These are phyloP conservation scores for Cygnus atratus DNA, from an alignment of 2,113 vertebrate genomes.

Conservation along the genomic window DNA sequence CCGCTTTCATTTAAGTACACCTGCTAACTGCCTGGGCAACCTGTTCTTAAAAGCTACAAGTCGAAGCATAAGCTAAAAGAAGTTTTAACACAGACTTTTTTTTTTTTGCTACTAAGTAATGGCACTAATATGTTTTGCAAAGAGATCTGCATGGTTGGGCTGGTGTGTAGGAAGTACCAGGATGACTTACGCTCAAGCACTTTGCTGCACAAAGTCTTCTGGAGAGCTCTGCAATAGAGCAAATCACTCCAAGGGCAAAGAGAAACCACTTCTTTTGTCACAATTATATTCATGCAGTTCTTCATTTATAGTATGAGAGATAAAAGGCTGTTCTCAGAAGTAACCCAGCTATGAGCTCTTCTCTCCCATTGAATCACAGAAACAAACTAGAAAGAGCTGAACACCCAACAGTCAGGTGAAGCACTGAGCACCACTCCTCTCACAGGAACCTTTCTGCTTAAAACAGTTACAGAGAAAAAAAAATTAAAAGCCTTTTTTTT, in stretches of 20 bases:
- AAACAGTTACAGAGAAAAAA: not conserved
- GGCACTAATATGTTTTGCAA: not conserved
- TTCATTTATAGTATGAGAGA: not conserved
- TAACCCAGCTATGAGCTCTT: not conserved
- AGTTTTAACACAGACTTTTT: too few species aligned
- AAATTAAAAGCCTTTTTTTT: too few species aligned
- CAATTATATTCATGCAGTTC: too few species aligned
- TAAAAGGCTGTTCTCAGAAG: not conserved
- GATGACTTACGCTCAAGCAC: too few species aligned
- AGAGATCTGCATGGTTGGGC: not conserved
- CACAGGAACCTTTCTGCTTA: not conserved
- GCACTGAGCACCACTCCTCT: not conserved
- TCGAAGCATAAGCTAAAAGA: not conserved
- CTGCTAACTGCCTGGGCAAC: not conserved
- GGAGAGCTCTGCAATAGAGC: not conserved
- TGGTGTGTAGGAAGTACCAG: too few species aligned
- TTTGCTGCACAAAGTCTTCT: not conserved
- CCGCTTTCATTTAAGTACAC: fast-evolving
- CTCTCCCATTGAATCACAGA: not conserved
- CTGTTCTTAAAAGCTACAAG: not conserved
- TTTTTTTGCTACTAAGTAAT: too few species aligned
- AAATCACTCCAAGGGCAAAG: not conserved
- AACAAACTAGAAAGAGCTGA: not conserved
- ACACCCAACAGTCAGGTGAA: not conserved
- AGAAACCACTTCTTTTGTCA: not conserved